Evolutionary conservation across 2,888 invertebrate species (phyloP).

Genomic region (Cosmorhoe ocellata): DNA sequence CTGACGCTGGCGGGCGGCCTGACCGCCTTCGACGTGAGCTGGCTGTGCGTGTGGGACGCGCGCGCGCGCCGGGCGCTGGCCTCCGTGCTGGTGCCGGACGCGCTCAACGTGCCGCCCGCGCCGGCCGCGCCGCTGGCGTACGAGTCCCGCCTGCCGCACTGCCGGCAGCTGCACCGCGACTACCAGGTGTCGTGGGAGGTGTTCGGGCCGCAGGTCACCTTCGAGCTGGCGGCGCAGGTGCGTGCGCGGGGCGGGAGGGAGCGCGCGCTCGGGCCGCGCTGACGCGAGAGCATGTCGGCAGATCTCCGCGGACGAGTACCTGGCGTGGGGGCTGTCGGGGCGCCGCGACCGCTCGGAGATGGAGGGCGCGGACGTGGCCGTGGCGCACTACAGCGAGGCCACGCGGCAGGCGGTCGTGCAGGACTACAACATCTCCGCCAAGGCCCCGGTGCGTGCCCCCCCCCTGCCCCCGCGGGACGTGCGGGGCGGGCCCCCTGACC

Average conservation of each 20-base stretch:
- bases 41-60: slow-evolving; percentile 92
- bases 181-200: slow-evolving; percentile 94
- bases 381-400: slow-evolving; percentile 87
- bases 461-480: neutral
- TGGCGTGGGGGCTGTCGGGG: slow-evolving; percentile 95
- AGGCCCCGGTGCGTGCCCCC: slow-evolving; percentile 85
- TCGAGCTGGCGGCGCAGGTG: slow-evolving; percentile 91
- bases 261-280: too few relatives aligned
- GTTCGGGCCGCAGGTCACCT: slow-evolving; percentile 93
- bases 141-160: slow-evolving; percentile 56
- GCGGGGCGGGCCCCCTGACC: too few relatives aligned
- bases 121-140: slow-evolving; percentile 61
- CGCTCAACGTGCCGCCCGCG: slow-evolving; percentile 92
- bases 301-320: slow-evolving; percentile 88
- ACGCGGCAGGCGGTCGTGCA: slow-evolving; percentile 85
- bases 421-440: slow-evolving; percentile 93
- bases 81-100: slow-evolving; percentile 87
- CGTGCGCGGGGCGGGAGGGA: too few relatives aligned
- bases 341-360: slow-evolving; percentile 86
- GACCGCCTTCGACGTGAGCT: slow-evolving; percentile 91
- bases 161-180: slow-evolving; percentile 92
- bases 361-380: slow-evolving; percentile 92
- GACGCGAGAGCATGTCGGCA: slow-evolving; percentile 34
- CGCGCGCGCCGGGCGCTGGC: slow-evolving; percentile 57
- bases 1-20: slow-evolving; percentile 91